Conservation (phyloP, 2,113 vertebrate genomes). For the Leucopsar rothschildi region DNA sequence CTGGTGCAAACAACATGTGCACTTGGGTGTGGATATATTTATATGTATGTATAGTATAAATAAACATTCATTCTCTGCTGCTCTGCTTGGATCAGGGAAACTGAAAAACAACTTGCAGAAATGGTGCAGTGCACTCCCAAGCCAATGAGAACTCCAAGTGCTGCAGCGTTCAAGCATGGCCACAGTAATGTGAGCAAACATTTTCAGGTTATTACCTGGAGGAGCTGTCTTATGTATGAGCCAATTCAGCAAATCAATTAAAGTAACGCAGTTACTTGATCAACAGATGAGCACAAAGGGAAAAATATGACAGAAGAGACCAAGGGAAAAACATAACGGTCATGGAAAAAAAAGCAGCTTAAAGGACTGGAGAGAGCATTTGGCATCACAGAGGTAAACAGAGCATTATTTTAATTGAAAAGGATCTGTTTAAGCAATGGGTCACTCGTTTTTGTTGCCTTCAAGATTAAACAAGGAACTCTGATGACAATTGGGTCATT, state of each 20-base stretch:
- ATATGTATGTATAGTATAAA: not conserved
- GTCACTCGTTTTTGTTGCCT: not conserved
- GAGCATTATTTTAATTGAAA: slow-evolving; percentile 5
- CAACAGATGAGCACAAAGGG: not conserved
- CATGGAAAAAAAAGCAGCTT: not conserved
- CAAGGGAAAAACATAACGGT: not conserved
- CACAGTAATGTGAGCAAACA: not conserved
- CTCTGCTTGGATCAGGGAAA: not conserved
- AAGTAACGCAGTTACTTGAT: slow-evolving; percentile 4
- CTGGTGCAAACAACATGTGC: not conserved
- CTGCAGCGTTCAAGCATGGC: not conserved
- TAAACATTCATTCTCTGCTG: not conserved
- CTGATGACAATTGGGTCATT: not conserved
- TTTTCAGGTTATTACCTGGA: slow-evolving; percentile 32
- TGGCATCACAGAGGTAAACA: not conserved
- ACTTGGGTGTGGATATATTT: not conserved
- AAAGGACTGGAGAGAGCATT: not conserved
- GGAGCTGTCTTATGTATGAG: not conserved
- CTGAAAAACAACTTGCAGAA: not conserved
- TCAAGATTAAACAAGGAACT: slow-evolving; percentile 12
- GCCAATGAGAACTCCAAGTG: not conserved
- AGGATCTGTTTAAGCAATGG: not conserved
- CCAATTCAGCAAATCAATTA: slow-evolving; percentile 23
- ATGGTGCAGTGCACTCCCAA: not conserved
- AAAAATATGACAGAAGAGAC: not conserved